Base-by-base conservation (phyloP, 2,888 invertebrate genomes). In the Sminthurinus aureus region DNA sequence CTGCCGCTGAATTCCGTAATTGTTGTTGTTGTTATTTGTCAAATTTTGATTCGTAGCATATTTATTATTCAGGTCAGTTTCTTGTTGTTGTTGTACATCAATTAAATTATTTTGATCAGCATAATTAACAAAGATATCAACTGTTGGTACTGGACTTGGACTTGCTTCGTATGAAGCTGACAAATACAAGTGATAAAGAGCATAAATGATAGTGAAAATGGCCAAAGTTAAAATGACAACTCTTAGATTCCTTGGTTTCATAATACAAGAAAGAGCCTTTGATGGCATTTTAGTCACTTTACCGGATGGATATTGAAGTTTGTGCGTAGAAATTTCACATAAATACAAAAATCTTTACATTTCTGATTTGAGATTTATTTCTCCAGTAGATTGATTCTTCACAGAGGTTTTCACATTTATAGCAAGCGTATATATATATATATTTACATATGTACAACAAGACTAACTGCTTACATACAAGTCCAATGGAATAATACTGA, bases 211-310 rank as follows among this genome's bases (percentile, higher is more conserved):
- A 0, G 88, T 87, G 50, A 77, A 81, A 6, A 83, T 26, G 12
- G 85, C 85, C 26, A 88, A 80, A 51, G 74, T 76, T n/a, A 88
- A 82, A n/a, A 86, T 76, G 18, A 87, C 67, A n/a, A 86, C 58
- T 4, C 87, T 85, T 0, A 88, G 85, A 82, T 87, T 86, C 22
- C 86, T 75, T 0, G 86, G 87, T 71, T 87, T 88, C 9, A 83
- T 20, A 2, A 85, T 64, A 50, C 51, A 20, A 13, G 83, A 75
- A 13, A 84, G 20, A 20, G 51, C 38, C 74, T 84, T 84, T 18
- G 75, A 24, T 58, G 85, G 85, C 86, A 86, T 86, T 50, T 83
- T 80, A 15, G n/a, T 20, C 11, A n/a, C 18, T 69, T 69, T 20
- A 18, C 8, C 13, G 6, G 11, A 20, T 3, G 15, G n/a, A 69